A percentile compares a stretch with the other conserved stretches of the same genome.
These are phyloP conservation scores for Lepetodrilus schrolli DNA, from an alignment of 2,888 invertebrate genomes.

Conservation along the genomic window DNA sequence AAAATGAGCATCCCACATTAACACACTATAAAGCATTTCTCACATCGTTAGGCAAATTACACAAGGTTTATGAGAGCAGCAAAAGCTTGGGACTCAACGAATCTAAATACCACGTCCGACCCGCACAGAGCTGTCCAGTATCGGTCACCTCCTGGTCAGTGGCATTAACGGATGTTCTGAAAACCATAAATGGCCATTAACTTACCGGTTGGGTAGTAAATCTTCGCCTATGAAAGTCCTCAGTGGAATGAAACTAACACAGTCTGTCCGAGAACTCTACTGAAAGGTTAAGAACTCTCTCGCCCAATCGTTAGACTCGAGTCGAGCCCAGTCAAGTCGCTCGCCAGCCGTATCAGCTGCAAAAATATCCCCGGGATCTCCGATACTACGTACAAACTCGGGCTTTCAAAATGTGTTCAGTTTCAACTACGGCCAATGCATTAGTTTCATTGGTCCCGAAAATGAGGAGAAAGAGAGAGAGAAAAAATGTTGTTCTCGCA, in stretches of 20 bases:
- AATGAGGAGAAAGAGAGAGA: too few species aligned
- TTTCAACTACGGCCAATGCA: too few species aligned
- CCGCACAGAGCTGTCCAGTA: not conserved
- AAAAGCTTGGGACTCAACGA: not conserved
- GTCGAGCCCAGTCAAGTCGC: too few species aligned
- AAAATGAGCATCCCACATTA: not conserved
- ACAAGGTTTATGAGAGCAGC: not conserved
- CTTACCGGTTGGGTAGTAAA: constrained; percentile 22
- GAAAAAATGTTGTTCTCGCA: too few species aligned
- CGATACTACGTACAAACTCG: too few species aligned
- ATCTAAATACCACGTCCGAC: not conserved
- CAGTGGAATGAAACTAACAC: not conserved
- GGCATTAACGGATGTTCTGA: constrained; percentile 10
- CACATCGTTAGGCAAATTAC: not conserved
- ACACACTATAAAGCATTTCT: not conserved
- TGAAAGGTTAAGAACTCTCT: not conserved
- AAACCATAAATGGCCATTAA: constrained; percentile 8
- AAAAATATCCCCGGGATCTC: too few species aligned
- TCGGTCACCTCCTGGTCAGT: not conserved
- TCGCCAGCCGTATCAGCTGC: too few species aligned
- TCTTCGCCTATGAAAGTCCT: constrained; percentile 2
- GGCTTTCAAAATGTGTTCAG: too few species aligned
- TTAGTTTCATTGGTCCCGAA: too few species aligned
- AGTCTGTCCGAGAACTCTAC: not conserved
- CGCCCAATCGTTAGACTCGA: not conserved